These are phyloP conservation scores for Choristoneura fumiferana DNA, from an alignment of 1,140 invertebrate species.

Conservation along the genomic window DNA sequence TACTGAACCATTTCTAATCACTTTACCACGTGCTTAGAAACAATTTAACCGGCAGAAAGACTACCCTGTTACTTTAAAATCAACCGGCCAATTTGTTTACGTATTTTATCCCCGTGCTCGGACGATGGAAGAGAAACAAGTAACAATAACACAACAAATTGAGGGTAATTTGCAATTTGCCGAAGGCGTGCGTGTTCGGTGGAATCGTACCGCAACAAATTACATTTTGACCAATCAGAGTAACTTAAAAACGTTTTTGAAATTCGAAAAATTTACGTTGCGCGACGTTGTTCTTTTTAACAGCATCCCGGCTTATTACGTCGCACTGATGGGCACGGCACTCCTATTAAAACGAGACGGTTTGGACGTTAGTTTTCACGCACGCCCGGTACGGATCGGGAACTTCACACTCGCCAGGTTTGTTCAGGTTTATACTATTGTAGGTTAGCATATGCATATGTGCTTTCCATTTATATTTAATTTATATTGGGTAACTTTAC, in stretches of 20 bases:
- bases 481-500: no score
- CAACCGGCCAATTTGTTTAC: not conserved
- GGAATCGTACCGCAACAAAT: not conserved
- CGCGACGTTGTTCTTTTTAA: no score
- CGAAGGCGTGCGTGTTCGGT: not conserved
- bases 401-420: no score
- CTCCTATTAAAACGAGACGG: not conserved
- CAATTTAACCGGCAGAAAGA: no score
- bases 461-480: no score
- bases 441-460: no score
- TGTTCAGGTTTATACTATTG: no score
- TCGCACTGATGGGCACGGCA: not conserved
- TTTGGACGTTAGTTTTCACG: no score
- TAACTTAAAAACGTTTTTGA: not conserved
- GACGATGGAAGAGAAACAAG: not conserved
- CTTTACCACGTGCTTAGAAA: no score
- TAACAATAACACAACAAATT: not conserved
- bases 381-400: no score
- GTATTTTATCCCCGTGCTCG: not conserved
- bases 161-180: slow-evolving; percentile 12
- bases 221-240: slow-evolving; percentile 4
- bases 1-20: no score
- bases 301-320: not conserved
- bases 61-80: not conserved
- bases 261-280: no score